Conservation (phyloP, 2,797 vertebrate genomes). For the Petrocephalus schoutedeni region DNA sequence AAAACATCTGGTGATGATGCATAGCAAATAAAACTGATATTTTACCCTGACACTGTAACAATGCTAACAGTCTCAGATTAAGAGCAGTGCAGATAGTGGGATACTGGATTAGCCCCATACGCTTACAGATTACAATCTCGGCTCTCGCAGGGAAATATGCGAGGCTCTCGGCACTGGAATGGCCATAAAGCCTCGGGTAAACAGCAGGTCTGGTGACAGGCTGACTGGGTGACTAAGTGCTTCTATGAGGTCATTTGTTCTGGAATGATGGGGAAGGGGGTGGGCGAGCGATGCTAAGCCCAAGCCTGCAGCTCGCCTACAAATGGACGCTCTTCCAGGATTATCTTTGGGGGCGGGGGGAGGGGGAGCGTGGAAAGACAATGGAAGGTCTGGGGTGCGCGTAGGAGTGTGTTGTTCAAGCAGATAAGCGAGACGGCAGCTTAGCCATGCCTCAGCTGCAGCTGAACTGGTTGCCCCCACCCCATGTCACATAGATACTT, state of each 20-base stretch:
- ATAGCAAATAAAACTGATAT: background rate
- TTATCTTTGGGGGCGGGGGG: background rate
- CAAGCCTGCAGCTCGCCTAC: constrained; percentile 16
- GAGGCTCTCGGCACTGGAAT: constrained; percentile 29
- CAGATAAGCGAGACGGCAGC: background rate
- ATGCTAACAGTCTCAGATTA: background rate
- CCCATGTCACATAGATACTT: background rate
- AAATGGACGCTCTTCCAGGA: background rate
- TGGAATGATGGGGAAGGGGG: constrained; percentile 32
- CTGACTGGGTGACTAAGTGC: constrained; percentile 33
- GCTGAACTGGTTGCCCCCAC: background rate
- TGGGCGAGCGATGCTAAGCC: background rate
- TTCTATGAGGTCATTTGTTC: constrained; percentile 42
- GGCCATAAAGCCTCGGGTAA: constrained; percentile 19
- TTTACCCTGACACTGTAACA: background rate
- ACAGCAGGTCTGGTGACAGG: constrained; percentile 30
- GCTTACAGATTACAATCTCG: constrained; percentile 18
- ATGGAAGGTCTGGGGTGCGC: background rate
- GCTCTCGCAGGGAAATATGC: constrained; percentile 19
- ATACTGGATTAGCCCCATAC: background rate
- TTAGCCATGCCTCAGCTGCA: background rate
- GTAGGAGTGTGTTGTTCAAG: background rate
- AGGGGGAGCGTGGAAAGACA: background rate
- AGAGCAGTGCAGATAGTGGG: background rate
- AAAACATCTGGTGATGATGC: background rate